Percentiles rank a stretch among this genome's conserved stretches.
Evolutionary conservation across 1,140 invertebrate species (phyloP).

Genomic region (Wasmannia auropunctata): DNA sequence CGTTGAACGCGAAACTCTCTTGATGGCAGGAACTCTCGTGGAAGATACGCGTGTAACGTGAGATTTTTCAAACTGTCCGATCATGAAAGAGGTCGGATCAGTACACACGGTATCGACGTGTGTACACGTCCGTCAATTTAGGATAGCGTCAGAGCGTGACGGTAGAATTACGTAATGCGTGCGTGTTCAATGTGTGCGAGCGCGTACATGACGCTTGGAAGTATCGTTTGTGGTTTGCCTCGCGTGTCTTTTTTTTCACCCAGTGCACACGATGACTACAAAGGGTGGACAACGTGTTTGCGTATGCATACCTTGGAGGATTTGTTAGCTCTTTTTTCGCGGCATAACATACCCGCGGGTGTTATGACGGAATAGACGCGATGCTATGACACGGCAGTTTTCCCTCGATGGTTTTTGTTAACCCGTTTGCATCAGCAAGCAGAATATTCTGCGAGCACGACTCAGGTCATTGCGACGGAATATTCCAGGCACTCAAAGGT

Average conservation of each 20-base stretch:
- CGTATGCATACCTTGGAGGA: slow-evolving; percentile 55
- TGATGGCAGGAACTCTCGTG: not conserved
- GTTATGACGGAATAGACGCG: slow-evolving; percentile 51
- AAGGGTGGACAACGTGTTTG: slow-evolving; percentile 59
- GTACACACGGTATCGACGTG: slow-evolving; percentile 46
- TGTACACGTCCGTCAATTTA: slow-evolving; percentile 72
- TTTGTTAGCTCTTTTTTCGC: slow-evolving; percentile 56
- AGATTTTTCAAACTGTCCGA: slow-evolving; percentile 48
- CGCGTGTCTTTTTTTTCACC: slow-evolving; percentile 40
- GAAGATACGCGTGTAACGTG: slow-evolving; percentile 30
- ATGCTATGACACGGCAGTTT: slow-evolving; percentile 52
- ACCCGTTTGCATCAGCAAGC: slow-evolving; percentile 51
- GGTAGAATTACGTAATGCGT: slow-evolving; percentile 58
- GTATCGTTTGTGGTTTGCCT: slow-evolving; percentile 53
- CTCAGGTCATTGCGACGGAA: slow-evolving; percentile 41
- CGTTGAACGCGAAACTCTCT: not conserved
- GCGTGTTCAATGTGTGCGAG: slow-evolving; percentile 30
- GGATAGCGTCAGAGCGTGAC: slow-evolving; percentile 73
- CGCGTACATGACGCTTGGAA: slow-evolving; percentile 13
- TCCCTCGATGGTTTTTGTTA: slow-evolving; percentile 49
- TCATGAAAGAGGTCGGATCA: slow-evolving; percentile 47
- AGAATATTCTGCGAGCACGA: slow-evolving; percentile 35
- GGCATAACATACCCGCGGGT: slow-evolving; percentile 45
- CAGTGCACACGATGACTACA: slow-evolving; percentile 29
- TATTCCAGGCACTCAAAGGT: slow-evolving; percentile 50